Evolutionary conservation across 2,888 invertebrate genomes (phyloP).

Genomic region (Papilio elwesi): DNA sequence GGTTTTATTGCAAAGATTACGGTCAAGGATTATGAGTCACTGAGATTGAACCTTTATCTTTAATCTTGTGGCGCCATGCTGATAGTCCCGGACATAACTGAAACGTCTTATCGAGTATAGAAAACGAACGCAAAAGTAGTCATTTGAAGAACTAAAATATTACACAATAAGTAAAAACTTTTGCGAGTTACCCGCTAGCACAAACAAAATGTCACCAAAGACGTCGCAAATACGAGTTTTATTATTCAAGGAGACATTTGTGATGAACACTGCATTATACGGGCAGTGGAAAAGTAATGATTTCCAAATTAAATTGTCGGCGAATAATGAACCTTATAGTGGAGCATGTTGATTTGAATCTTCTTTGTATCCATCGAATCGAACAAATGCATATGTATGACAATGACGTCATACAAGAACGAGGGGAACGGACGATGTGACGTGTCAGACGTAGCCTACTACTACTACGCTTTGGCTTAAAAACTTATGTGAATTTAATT

Average conservation of each 20-base stretch:
- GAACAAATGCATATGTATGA: conserved; percentile 16
- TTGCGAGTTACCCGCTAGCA: not conserved
- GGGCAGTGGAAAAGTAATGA: not conserved
- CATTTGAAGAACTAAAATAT: not conserved
- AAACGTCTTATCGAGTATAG: conserved; percentile 2
- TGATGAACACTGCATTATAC: conserved; percentile 9
- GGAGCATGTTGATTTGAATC: not conserved
- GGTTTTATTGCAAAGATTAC: conserved; percentile 19
- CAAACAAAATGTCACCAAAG: not conserved
- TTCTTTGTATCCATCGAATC: not conserved
- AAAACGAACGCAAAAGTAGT: no score
- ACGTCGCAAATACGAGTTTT: conserved; percentile 15
- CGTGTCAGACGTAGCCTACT: conserved; percentile 34
- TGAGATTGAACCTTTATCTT: conserved; percentile 33
- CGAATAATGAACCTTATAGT: conserved; percentile 4
- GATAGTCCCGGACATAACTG: conserved; percentile 12
- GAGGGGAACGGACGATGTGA: conserved; percentile 38
- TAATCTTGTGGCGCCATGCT: conserved; percentile 34
- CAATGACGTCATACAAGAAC: conserved; percentile 39
- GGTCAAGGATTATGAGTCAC: conserved; percentile 33
- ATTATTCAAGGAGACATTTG: conserved; percentile 5
- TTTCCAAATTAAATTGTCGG: conserved; percentile 12
- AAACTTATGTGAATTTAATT: not conserved
- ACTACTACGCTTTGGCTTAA: not conserved
- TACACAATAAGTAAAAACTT: conserved; percentile 2